These are phyloP conservation scores for Muntiacus muntjak DNA, from an alignment of 2,113 vertebrate genomes.

Conservation along the genomic window DNA sequence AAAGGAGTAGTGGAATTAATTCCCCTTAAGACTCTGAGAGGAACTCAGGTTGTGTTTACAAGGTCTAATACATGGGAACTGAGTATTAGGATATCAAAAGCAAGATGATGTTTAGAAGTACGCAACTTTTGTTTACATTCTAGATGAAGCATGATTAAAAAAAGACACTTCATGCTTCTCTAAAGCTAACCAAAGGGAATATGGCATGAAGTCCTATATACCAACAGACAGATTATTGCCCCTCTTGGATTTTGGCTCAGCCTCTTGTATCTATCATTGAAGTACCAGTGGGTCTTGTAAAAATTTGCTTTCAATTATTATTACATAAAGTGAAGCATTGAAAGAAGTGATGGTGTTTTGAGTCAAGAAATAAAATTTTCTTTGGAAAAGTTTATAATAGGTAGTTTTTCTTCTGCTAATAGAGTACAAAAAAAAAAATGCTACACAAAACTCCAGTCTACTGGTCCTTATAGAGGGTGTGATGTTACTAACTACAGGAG, in stretches of 20 bases:
- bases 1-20: not conserved
- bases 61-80: not conserved
- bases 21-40: not conserved
- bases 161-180: not conserved
- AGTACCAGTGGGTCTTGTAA: not conserved
- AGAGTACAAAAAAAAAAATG: not conserved
- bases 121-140: not conserved
- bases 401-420: not conserved
- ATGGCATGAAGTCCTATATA: not conserved
- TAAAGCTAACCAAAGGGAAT: not conserved
- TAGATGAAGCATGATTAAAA: not conserved
- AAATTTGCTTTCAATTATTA: not conserved
- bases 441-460: not conserved
- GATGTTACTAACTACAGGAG: not conserved
- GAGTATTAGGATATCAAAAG: not conserved
- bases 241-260: not conserved
- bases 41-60: not conserved
- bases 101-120: not conserved
- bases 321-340: not conserved
- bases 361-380: not conserved
- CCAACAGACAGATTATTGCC: not conserved
- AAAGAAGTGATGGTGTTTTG: not conserved
- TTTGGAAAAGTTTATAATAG: not conserved
- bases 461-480: not conserved
- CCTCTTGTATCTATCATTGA: not conserved